Base-by-base conservation (phyloP, 2,888 invertebrate genomes). In the Globia sparganii region DNA sequence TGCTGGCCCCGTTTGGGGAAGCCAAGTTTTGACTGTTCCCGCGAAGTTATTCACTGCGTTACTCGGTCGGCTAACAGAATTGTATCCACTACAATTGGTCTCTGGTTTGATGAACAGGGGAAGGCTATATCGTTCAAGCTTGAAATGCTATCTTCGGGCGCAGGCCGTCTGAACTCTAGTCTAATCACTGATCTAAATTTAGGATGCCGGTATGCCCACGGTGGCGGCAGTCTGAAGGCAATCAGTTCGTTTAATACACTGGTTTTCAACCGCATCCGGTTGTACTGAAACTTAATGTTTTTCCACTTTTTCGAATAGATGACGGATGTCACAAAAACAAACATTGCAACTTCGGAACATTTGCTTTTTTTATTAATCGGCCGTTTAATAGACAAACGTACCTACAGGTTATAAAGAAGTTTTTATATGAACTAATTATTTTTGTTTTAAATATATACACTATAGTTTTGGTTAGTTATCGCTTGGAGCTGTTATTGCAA, bases 251-350 rank as follows among this genome's bases (percentile, higher is more conserved):
- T 31, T 64, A 85, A 25, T 69, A 72, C 6, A 13, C 37, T 66
- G 11, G 28, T 62, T 46, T 75, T 62, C n/a, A 82, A 15, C n/a
- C 34, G 76, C 82, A 86, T 76, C 21, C 61, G 65, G 25, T 43
- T 34, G 15, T 34, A 61, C 2, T 31, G 13, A 18, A 61, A 72
- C 31, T 65, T n/a, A 9, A 58, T 61, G 25, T 37, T 67, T 15
- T 49, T 34, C 31, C 43, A 37, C 8, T 56, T 64, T 34, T 68
- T 68, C n/a, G n/a, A 61, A 68, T 68, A 34, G n/a, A 66, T 43
- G 59, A 61, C 69, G 56, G 18, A 59, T 85, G 82, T 85, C 86
- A 76, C n/a, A 62, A 82, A 85, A 85, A 85, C 56, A 62, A 73
- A 85, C 82, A 81, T 65, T 61, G 68, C 28, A 56, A 64, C 61